These are phyloP conservation scores for Silvanus unidentatus DNA, from an alignment of 2,888 invertebrate genomes.

Conservation along the genomic window DNA sequence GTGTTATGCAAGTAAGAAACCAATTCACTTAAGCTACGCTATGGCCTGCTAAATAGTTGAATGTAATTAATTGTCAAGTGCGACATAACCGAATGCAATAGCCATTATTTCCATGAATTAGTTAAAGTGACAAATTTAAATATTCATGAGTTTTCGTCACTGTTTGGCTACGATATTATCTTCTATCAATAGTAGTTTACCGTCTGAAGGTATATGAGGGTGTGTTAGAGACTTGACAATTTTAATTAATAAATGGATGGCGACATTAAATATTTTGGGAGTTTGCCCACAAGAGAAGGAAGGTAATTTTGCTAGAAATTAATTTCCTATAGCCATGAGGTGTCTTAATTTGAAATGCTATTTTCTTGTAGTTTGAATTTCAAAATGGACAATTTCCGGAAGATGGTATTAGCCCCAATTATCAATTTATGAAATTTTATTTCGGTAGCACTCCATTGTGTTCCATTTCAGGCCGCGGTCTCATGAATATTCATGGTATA, in stretches of 20 bases:
- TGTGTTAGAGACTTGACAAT: too few relatives aligned
- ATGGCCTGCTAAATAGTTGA: constrained; percentile 13
- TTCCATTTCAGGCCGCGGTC: neutral
- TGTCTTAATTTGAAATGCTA: too few relatives aligned
- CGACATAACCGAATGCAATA: constrained; percentile 7
- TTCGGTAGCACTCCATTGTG: too few relatives aligned
- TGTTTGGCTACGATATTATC: neutral
- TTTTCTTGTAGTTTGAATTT: too few relatives aligned
- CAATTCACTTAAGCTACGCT: constrained; percentile 8
- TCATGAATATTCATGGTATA: neutral
- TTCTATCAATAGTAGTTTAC: constrained; percentile 2
- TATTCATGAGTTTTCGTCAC: constrained; percentile 2
- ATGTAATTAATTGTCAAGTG: constrained; percentile 19
- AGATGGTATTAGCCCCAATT: constrained; percentile 1
- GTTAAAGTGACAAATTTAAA: constrained; percentile 4
- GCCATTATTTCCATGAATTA: constrained; percentile 7
- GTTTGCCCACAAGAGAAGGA: too few relatives aligned
- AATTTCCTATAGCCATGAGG: too few relatives aligned
- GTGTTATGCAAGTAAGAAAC: constrained; percentile 4
- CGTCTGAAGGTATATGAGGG: too few relatives aligned
- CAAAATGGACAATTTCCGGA: too few relatives aligned
- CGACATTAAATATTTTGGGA: too few relatives aligned
- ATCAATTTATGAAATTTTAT: constrained; percentile 1
- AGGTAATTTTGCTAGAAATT: too few relatives aligned
- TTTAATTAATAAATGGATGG: too few relatives aligned